Conservation (phyloP, 1,140 invertebrate species). For the Saccostrea echinata region DNA sequence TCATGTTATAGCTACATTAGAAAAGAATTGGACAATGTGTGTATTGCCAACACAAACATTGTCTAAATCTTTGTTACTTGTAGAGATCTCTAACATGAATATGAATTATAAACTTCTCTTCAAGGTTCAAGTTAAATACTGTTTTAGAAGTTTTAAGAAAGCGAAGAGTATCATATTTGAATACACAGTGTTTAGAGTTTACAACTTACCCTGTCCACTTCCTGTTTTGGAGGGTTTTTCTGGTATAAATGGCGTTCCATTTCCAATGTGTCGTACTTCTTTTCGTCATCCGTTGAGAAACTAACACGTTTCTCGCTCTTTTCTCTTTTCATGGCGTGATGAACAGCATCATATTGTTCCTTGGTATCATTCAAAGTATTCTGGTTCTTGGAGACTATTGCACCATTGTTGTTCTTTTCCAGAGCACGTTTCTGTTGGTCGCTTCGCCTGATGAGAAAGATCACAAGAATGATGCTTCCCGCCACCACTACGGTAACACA, state of each 20-base stretch:
- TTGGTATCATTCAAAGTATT: neutral
- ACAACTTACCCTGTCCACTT: constrained; percentile 10
- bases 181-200: neutral
- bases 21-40: too few relatives aligned
- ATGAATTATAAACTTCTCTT: too few relatives aligned
- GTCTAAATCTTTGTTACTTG: too few relatives aligned
- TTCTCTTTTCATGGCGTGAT: neutral
- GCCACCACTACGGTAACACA: constrained; percentile 72
- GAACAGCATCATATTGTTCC: neutral
- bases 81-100: too few relatives aligned
- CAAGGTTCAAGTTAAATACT: too few relatives aligned
- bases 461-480: constrained; percentile 69
- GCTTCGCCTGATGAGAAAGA: constrained; percentile 67
- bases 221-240: constrained; percentile 19
- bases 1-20: too few relatives aligned
- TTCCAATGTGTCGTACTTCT: constrained; percentile 13
- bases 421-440: constrained; percentile 42
- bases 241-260: constrained; percentile 23
- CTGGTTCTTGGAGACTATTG: neutral
- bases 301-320: constrained; percentile 13
- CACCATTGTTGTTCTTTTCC: constrained; percentile 19
- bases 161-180: too few relatives aligned
- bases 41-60: too few relatives aligned
- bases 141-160: too few relatives aligned
- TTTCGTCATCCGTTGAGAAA: constrained; percentile 20